Evolutionary conservation across 1,140 invertebrate genomes (phyloP), one percentile per base, ranked within the genome.

Genomic region (Panonychus citri): DNA sequence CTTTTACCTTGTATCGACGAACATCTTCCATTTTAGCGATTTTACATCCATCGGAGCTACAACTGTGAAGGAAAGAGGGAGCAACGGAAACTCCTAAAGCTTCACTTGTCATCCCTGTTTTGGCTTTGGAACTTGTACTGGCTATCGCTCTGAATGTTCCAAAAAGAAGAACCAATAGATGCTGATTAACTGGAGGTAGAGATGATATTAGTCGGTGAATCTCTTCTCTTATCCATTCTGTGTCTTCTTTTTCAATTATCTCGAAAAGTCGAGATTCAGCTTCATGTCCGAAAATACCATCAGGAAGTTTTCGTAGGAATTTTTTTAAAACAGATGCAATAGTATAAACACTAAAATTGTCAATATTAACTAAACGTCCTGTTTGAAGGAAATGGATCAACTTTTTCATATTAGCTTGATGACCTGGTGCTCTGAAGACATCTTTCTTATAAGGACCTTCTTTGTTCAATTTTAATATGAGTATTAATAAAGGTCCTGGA

Each of bases 61-160:
- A 94, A 57, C 83, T 85, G 69, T 94, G 89, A 73, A 97, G 96
- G 69, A 97, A 91, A 64, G 87, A 93, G n/a, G 91, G 91, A 21
- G 93, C 91, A 15, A 96, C 90, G 49, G 85, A 89, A 24, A 78
- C 75, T 48, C 89, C 89, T 57, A 97, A 72, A 3, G 91, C 90
- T 72, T 97, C 91, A 54, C 87, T 85, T 57, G 84, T 89, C 93
- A 97, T 97, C 62, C 85, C 83, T 34, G 86, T 90, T 62, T 79
- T 77, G 60, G 81, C 82, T 51, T 81, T 77, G 62, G 91, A 85
- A 58, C 85, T 83, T 68, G 90, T 89, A 62, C 85, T 86, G 5
- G 90, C 85, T 67, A 97, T 89, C 55, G 88, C 85, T 58, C 89
- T 81, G 71, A 96, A 97, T 68, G 90, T 97, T 58, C 93, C 93